Base-by-base conservation (phyloP, 2,888 invertebrate genomes). In the Caenorhabditis drosophilae region DNA sequence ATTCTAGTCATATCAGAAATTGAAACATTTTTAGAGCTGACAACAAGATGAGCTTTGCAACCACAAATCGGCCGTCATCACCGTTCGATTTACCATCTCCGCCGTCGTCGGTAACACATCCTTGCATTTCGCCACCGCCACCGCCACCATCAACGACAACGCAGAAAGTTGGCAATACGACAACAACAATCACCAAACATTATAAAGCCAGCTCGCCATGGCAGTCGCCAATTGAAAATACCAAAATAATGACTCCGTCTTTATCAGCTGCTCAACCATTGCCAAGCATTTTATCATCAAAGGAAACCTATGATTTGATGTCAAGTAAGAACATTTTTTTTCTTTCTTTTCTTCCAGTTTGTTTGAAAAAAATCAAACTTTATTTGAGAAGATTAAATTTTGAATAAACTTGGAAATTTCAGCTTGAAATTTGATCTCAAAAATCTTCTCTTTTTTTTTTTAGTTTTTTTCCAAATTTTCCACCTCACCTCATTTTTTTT, bases 21-120 rank as follows among this genome's bases (percentile, higher is more conserved):
- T n/a, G n/a, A n/a, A n/a, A n/a, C n/a, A n/a, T 25, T 12, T 25
- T 42, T 55, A 62, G 62, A 42, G 63, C 62, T 55, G 63, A 67
- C 56, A 58, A 62, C 67, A 56, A 67, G 47, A 67, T 57, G 51
- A 53, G 49, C 44, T 38, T 18, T 40, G 46, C 56, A 31, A 38
- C 66, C 26, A 49, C 55, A 36, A 60, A 46, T 11, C 67, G 71
- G 20, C 66, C 71, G 51, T 53, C 53, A 45, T 70, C 70, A 16
- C 69, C 69, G 56, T 67, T 67, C 41, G 63, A 59, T 46, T 60
- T 70, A 27, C 67, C 69, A 48, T 70, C 73, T n/a, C 73, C 73
- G 35, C 69, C 73, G 18, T 41, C 67, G 11, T 67, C 70, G 3
- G 50, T 64, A 4, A 31, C 54, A 23, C 57, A 55, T 38, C 60